Evolutionary conservation across 1,140 invertebrate genomes (phyloP), one percentile per base, ranked within the genome.

Genomic region (Pogonus chalceus): DNA sequence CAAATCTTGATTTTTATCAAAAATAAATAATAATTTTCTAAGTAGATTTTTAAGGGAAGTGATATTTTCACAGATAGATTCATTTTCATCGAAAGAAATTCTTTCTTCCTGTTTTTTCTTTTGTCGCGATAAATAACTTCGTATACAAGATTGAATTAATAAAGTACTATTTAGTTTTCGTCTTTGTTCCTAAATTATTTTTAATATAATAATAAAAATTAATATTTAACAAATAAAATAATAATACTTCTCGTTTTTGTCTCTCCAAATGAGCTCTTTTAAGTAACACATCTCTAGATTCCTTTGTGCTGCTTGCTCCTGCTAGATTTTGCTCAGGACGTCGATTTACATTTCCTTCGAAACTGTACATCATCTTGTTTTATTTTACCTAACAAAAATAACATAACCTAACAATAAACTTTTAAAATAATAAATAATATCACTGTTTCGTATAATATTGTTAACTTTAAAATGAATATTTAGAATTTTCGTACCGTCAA

Each of bases 291-390:
- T 89, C 83, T 62, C 85, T 82, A 24, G 80, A 83, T 74, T 79
- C 80, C 73, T 79, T 83, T 73, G 69, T 83, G 71, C 88, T 91
- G 71, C 88, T 91, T 2, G 88, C 86, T 37, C 94, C 94, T 46
- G 89, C 82, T 59, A 96, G 76, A 74, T 90, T 93, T 74, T 96
- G 92, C 58, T 90, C 80, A 0, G 94, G 94, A 67, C 82, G 85
- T 46, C 87, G 77, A 56, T 88, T 80, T 69, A 89, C 92, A 66
- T 96, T 87, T 47, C 94, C 94, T 67, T 97, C 92, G 71, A 97
- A 97, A 67, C 84, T 88, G 70, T 89, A 89, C 80, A 76, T 76
- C 59, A 70, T 61, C 56, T 68, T 69, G 54, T 65, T 43, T 43
- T 43, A 43, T 12, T 43, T 43, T 18, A 43, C 37, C 37, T 43